A percentile compares a stretch with the other conserved stretches of the same genome.
These are phyloP conservation scores for Pseudomyrmex concolor DNA, from an alignment of 1,140 invertebrate genomes.

Conservation along the genomic window DNA sequence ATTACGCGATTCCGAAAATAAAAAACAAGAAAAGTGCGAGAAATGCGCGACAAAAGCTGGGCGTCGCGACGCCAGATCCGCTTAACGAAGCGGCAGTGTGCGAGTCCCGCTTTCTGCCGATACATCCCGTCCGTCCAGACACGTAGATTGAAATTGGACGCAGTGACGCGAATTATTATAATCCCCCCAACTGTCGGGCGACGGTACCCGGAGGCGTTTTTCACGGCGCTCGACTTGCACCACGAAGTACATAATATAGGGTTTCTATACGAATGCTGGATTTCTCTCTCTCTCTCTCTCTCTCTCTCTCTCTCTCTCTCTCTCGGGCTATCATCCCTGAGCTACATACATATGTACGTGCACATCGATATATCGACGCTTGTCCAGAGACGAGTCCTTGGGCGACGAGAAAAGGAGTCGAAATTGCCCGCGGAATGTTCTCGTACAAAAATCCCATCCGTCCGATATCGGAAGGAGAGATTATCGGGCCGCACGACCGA, in stretches of 20 bases:
- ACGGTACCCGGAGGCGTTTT: conserved; percentile 70
- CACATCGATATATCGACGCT: conserved; percentile 48
- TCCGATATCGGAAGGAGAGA: conserved; percentile 17
- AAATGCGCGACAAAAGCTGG: conserved; percentile 37
- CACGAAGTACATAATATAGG: conserved; percentile 49
- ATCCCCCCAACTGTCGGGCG: conserved; percentile 71
- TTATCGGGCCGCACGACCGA: background rate
- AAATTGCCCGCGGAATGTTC: conserved; percentile 61
- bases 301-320: no score
- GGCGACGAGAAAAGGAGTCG: conserved; percentile 55
- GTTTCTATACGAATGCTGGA: conserved; percentile 23
- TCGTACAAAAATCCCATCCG: conserved; percentile 58
- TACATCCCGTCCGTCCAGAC: conserved; percentile 59
- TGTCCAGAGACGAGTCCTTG: conserved; percentile 37
- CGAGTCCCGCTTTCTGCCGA: conserved; percentile 49
- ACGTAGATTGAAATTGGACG: conserved; percentile 81
- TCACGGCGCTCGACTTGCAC: conserved; percentile 44
- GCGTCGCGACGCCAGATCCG: conserved; percentile 1
- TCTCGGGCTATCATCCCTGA: conserved; percentile 1
- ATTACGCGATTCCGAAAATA: background rate
- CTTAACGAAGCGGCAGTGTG: conserved; percentile 58
- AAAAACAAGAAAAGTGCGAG: background rate
- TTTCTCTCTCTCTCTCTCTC: conserved; percentile 1
- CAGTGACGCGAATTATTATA: conserved; percentile 83
- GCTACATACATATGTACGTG: background rate